Base-by-base conservation (phyloP, 1,140 invertebrate species). In the Sinonovacula constricta region DNA sequence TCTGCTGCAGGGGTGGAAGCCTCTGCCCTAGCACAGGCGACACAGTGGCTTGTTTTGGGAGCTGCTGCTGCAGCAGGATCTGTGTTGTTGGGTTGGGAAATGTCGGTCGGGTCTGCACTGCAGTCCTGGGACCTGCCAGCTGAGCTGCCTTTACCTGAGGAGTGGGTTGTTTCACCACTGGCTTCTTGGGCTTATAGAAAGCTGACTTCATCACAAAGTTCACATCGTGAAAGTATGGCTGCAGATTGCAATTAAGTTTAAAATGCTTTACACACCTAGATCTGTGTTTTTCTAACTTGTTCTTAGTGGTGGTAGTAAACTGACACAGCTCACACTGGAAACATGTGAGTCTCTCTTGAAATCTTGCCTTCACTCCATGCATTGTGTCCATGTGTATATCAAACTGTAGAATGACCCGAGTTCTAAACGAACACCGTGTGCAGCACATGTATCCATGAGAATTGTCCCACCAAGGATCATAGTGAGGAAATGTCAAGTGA, bases 261-360 rank as follows among this genome's bases (percentile, higher is more conserved):
- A 97, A 98, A 89, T 97, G 96, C 90, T 97, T 97, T 22, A 94
- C 93, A 91, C 97, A 99, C 3, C 96, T 94, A n/a, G 95, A 93
- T 76, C 95, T 93, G 92, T 98, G 97, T 22, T 96, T 93, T 0
- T 95, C 96, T 63, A 98, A 91, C 92, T 98, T 97, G n/a, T 95
- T 95, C 90, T 98, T 98, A 70, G 96, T 95, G 88, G 97, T 97
- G 85, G 97, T 96, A 89, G 98, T 97, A 87, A 97, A 98, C 0
- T 96, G 95, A 93, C 97, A 99, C 86, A 97, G 96, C 0, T 96
- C 94, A 90, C 97, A 99, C 85, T 98, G 96, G 91, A 97, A 97
- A 88, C 95, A 96, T 0, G 95, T 94, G 36, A 95, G 94, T 10
- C 96, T 96, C 69, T 95, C 93, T 83, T 97, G 96, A 49, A 98